Base-by-base conservation (phyloP, 2,888 invertebrate species). In the Sialis fuliginosa region DNA sequence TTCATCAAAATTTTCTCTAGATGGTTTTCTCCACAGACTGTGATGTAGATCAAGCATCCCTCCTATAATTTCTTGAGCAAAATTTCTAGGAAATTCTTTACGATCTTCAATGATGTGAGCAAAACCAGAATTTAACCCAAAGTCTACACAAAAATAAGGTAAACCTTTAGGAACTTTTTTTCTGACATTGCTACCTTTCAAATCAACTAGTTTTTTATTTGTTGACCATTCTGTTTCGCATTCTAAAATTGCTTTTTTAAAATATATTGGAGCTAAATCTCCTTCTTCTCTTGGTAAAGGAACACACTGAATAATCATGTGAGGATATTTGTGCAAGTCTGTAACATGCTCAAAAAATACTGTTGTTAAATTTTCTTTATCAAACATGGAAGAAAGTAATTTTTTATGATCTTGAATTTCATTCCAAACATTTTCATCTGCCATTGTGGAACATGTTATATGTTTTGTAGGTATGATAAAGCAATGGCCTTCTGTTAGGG, bases 31-130 rank as follows among this genome's bases (percentile, higher is more conserved):
- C 95, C 95, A 97, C 50, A 78, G 63, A 47, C 71, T 73, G 49
- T 86, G 82, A 59, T 92, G 85, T 49, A 93, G 68, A 61, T 96
- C 90, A 54, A 97, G 63, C 75, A 98, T 89, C 1, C 96, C 96
- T 13, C 89, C 95, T 59, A 98, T 81, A 10, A 96, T 82, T 79
- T 96, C 93, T 71, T 88, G 84, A 5, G 90, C 97, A 74, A 96
- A 98, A 64, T 85, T 84, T 45, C 62, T 66, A 0, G 93, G 89
- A 65, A 97, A 97, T 37, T 76, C 62, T 48, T 78, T 72, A 60
- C 90, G 87, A 63, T 97, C 89, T 67, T 98, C 97, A 57, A 98
- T 91, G 0, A 97, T 88, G 68, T 98, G 97, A 42, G 93, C 97
- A 69, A 84, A 97, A 1, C 97, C 97, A 45, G 81, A 77, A 40